These are phyloP conservation scores for Physocephala rufipes DNA, from an alignment of 2,888 invertebrate genomes.

Conservation along the genomic window DNA sequence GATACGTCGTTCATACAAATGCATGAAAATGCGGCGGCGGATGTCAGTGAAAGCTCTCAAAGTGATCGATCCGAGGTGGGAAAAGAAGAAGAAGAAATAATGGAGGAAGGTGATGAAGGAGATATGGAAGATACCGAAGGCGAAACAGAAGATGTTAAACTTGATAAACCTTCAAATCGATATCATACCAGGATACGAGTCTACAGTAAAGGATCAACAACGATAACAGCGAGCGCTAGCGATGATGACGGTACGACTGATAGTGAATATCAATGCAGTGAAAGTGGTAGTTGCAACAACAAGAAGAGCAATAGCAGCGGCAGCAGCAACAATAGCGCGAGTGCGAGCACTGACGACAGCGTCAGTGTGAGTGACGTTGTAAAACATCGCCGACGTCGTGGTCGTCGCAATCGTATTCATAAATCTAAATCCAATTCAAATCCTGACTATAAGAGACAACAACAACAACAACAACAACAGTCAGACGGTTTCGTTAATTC, in stretches of 20 bases:
- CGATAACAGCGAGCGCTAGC: slow-evolving; percentile 38
- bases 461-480: slow-evolving; percentile 3
- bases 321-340: not conserved
- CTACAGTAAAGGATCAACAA: slow-evolving; percentile 37
- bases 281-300: slow-evolving; percentile 25
- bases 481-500: too few relatives aligned
- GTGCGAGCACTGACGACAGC: not conserved
- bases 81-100: slow-evolving; percentile 43
- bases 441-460: too few relatives aligned
- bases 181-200: slow-evolving; percentile 31
- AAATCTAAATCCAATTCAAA: too few relatives aligned
- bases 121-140: too few relatives aligned
- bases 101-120: too few relatives aligned
- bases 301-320: slow-evolving; percentile 26
- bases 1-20: slow-evolving; percentile 48
- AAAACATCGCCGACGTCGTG: not conserved
- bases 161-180: slow-evolving; percentile 35
- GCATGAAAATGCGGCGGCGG: slow-evolving; percentile 52
- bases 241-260: slow-evolving; percentile 33
- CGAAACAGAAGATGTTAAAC: not conserved
- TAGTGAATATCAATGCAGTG: slow-evolving; percentile 12
- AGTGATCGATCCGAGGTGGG: slow-evolving; percentile 50
- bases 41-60: slow-evolving; percentile 47
- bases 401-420: too few relatives aligned
- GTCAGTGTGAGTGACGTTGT: too few relatives aligned